phyloP scores from a whole-genome alignment of 64 coral and sea anemone genomes.

The Pachyseris speciosa region DNA sequence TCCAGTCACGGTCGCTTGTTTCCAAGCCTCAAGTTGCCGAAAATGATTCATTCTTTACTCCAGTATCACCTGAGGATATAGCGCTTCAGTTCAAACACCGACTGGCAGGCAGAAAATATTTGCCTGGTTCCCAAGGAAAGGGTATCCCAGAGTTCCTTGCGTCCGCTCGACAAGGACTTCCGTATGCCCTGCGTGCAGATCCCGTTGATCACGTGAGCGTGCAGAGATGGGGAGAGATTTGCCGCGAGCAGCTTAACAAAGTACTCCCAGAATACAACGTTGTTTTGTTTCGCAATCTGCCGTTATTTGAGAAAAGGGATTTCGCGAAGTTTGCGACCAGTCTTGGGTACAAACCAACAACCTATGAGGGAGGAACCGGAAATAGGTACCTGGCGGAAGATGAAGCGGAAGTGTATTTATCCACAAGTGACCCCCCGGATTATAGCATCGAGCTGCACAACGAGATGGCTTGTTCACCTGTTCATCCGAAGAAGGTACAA shows the following conservation, averaged over 20 bases:
- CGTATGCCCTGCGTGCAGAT: conserved; percentile 62
- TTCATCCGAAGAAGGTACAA: conserved; percentile 76
- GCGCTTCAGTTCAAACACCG: conserved; percentile 39
- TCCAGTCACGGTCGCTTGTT: neutral
- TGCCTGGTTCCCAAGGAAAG: conserved; percentile 68
- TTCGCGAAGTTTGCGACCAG: conserved; percentile 68
- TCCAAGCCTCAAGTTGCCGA: conserved; percentile 44
- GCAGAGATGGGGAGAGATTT: conserved; percentile 63
- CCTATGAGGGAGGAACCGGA: conserved; percentile 79
- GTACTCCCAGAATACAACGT: conserved; percentile 61
- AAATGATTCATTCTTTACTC: conserved; percentile 27
- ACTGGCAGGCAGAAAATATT: conserved; percentile 69
- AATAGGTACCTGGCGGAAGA: conserved; percentile 46
- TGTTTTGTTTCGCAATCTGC: conserved; percentile 82
- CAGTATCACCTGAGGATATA: conserved; percentile 12
- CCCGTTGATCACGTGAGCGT: conserved; percentile 7
- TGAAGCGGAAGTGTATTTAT: conserved; percentile 55
- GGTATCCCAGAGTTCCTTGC: conserved; percentile 78
- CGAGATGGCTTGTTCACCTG: conserved; percentile 88
- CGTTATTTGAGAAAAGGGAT: conserved; percentile 17
- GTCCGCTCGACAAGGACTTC: conserved; percentile 51
- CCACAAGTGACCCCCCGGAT: conserved; percentile 68
- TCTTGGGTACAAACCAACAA: conserved; percentile 72
- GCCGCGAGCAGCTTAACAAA: conserved; percentile 60
- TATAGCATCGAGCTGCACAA: conserved; percentile 91